Percentiles rank a stretch among this genome's conserved stretches.
These are phyloP conservation scores for Apamea anceps DNA, from an alignment of 2,888 invertebrate species.

Conservation along the genomic window DNA sequence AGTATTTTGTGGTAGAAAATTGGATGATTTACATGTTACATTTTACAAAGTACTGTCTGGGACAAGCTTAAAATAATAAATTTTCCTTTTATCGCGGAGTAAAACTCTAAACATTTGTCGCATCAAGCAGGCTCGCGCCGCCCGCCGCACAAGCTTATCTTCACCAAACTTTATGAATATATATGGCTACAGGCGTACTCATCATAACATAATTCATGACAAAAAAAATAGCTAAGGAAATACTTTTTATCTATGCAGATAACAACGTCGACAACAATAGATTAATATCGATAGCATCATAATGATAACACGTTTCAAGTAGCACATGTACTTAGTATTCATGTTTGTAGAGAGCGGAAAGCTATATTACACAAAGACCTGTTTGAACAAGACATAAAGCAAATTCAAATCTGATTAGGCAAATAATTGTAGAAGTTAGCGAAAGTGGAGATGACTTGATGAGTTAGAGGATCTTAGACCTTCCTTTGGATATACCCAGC, in stretches of 20 bases:
- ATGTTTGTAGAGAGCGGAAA: conserved; percentile 10
- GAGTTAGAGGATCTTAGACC: neutral
- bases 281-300: conserved; percentile 64
- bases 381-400: conserved; percentile 20
- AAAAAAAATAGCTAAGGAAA: conserved; percentile 64
- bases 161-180: conserved; percentile 60
- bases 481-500: neutral
- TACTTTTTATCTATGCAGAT: conserved; percentile 64
- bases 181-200: conserved; percentile 46
- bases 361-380: conserved; percentile 4
- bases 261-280: conserved; percentile 64
- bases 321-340: conserved; percentile 23
- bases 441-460: neutral
- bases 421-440: conserved; percentile 7
- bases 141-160: conserved; percentile 44
- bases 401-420: conserved; percentile 17
- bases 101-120: conserved; percentile 20
- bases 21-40: neutral
- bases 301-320: conserved; percentile 60
- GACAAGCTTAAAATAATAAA: conserved; percentile 4
- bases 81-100: conserved; percentile 10
- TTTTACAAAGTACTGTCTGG: neutral
- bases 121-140: conserved; percentile 33
- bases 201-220: conserved; percentile 65
- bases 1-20: conserved; percentile 7